A percentile compares a stretch with the other conserved stretches of the same genome.
These are phyloP conservation scores for Lepidocyrtoides sp. DNA, from an alignment of 2,888 invertebrate genomes.

Conservation along the genomic window DNA sequence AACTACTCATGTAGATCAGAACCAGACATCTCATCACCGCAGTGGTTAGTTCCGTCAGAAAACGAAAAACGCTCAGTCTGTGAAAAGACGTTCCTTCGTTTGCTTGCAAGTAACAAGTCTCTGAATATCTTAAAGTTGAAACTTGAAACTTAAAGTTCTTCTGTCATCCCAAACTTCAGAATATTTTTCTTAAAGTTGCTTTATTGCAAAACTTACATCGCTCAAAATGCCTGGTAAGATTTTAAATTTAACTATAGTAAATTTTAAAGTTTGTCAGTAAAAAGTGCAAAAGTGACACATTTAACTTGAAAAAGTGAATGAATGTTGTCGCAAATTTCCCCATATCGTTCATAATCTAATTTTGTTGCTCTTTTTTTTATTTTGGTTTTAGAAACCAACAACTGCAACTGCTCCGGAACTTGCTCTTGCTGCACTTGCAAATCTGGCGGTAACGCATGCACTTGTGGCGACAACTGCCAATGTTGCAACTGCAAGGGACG, in stretches of 20 bases:
- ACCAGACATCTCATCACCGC: constrained; percentile 32
- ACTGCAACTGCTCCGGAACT: constrained; percentile 61
- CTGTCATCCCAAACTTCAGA: not conserved
- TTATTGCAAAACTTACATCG: not conserved
- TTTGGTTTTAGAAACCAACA: constrained; percentile 58
- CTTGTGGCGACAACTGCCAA: constrained; percentile 73
- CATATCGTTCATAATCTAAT: not conserved
- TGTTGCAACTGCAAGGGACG: constrained; percentile 56
- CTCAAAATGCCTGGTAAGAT: constrained; percentile 51
- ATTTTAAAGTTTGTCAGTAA: not conserved
- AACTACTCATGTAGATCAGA: constrained; percentile 18
- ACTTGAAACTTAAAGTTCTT: constrained; percentile 7
- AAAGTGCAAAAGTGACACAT: too few species aligned
- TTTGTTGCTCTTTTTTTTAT: not conserved
- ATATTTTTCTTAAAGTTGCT: not conserved
- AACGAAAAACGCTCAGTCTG: constrained; percentile 13
- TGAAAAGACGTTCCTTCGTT: constrained; percentile 44
- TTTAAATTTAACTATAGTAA: not conserved
- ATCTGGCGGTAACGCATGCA: constrained; percentile 43
- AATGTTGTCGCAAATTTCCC: constrained; percentile 2
- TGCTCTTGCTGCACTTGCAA: constrained; percentile 74
- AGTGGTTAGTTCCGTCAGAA: constrained; percentile 45
- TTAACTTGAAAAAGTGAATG: not conserved
- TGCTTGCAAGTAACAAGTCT: constrained; percentile 28
- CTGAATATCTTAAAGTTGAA: constrained; percentile 3